A percentile compares a stretch with the other conserved stretches of the same genome.
phyloP scores from a whole-genome alignment of 2,113 vertebrate species.

The Narcine bancroftii region DNA sequence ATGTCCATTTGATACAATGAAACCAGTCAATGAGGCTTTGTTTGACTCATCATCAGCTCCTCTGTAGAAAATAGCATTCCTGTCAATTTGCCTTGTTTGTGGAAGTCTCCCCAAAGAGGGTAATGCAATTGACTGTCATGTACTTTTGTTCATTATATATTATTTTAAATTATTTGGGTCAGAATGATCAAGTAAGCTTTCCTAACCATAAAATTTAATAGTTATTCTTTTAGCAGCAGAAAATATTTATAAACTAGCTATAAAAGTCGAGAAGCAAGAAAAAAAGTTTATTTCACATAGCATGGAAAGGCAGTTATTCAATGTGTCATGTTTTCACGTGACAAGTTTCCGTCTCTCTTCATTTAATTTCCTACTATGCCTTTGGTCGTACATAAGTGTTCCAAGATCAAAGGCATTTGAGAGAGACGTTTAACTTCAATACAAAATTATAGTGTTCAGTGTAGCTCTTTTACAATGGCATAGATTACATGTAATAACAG shows the following conservation, averaged over 20 bases:
- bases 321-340: slow-evolving; percentile 22
- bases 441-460: slow-evolving; percentile 42
- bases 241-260: neutral
- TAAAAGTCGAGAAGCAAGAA: no score
- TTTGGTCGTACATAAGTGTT: slow-evolving; percentile 27
- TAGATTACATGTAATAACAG: slow-evolving; percentile 50
- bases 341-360: slow-evolving; percentile 22
- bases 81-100: neutral
- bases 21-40: neutral
- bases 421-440: slow-evolving; percentile 30
- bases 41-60: neutral
- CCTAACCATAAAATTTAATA: neutral
- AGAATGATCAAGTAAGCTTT: neutral
- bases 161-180: neutral
- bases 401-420: slow-evolving; percentile 13
- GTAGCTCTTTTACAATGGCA: slow-evolving; percentile 41
- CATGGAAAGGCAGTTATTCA: neutral
- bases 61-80: neutral
- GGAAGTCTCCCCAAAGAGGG: neutral
- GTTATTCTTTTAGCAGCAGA: slow-evolving; percentile 6
- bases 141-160: neutral
- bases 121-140: neutral
- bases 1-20: neutral
- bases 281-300: neutral
- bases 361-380: slow-evolving; percentile 31